A percentile compares a stretch with the other conserved stretches of the same genome.
Conservation (phyloP, 2,797 vertebrate genomes). For the Falco concolor region DNA sequence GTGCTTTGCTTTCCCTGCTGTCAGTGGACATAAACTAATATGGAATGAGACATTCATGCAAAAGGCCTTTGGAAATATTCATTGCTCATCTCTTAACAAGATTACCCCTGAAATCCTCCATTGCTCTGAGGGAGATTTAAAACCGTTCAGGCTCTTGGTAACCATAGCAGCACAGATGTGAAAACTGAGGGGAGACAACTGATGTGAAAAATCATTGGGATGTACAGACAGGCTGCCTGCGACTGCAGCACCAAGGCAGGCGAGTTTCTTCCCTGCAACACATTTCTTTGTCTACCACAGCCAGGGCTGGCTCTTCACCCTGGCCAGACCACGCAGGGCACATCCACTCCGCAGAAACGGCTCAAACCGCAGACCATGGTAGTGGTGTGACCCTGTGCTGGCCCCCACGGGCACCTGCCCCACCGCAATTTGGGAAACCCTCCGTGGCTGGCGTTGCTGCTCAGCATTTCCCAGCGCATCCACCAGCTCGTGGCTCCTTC, state of each 20-base stretch:
- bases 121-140: conserved; percentile 54
- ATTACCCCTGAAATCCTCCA: conserved; percentile 56
- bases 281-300: not conserved
- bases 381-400: accelerated
- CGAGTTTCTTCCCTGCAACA: not conserved
- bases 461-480: accelerated
- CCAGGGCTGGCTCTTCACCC: not conserved
- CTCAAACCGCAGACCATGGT: accelerated
- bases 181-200: conserved; percentile 22
- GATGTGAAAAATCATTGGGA: conserved; percentile 30
- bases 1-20: not conserved
- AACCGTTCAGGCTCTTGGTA: conserved; percentile 44
- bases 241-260: not conserved
- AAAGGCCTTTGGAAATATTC: conserved; percentile 64
- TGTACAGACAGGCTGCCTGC: not conserved
- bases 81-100: conserved; percentile 66
- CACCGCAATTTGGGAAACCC: not conserved
- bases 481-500: not conserved
- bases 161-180: conserved; percentile 63
- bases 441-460: accelerated
- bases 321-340: not conserved
- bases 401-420: not conserved
- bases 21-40: conserved; percentile 8
- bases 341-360: not conserved
- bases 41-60: conserved; percentile 4